Conservation (phyloP, 2,888 invertebrate species). For the Dichetophora obliterata region DNA sequence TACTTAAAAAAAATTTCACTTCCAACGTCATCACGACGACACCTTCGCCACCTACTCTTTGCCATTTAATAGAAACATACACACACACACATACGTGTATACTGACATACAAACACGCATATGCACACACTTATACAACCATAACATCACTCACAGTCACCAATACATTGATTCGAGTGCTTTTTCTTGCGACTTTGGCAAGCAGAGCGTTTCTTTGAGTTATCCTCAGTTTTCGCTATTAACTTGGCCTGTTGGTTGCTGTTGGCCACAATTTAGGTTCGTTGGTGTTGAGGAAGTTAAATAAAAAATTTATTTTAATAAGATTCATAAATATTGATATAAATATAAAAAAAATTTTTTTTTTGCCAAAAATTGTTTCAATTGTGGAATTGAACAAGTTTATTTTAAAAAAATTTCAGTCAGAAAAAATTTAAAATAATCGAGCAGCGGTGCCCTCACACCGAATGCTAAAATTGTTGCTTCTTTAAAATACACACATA, state of each 20-base stretch:
- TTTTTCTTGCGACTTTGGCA: not conserved
- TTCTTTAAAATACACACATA: not conserved
- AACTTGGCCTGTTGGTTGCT: slow-evolving; percentile 28
- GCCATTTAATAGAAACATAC: not conserved
- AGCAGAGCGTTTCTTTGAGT: not conserved
- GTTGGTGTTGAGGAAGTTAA: not conserved
- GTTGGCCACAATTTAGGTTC: slow-evolving; percentile 6
- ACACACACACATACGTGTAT: not conserved
- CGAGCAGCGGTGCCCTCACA: not conserved
- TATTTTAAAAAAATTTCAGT: not conserved
- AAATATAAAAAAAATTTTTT: not conserved
- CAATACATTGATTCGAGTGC: not conserved
- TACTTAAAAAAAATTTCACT: not conserved
- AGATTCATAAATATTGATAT: too few relatives aligned
- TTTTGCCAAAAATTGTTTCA: not conserved
- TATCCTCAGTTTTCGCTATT: slow-evolving; percentile 17
- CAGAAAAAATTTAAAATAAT: too few relatives aligned
- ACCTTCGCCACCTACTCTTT: not conserved
- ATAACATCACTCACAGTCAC: not conserved
- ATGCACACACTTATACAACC: not conserved
- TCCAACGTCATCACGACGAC: slow-evolving; percentile 25
- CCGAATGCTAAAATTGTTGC: not conserved
- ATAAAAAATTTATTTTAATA: not conserved
- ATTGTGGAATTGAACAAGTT: too few relatives aligned
- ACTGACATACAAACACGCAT: not conserved